These are phyloP conservation scores for Lagenorhynchus albirostris DNA, from an alignment of 2,113 vertebrate genomes.

Conservation along the genomic window DNA sequence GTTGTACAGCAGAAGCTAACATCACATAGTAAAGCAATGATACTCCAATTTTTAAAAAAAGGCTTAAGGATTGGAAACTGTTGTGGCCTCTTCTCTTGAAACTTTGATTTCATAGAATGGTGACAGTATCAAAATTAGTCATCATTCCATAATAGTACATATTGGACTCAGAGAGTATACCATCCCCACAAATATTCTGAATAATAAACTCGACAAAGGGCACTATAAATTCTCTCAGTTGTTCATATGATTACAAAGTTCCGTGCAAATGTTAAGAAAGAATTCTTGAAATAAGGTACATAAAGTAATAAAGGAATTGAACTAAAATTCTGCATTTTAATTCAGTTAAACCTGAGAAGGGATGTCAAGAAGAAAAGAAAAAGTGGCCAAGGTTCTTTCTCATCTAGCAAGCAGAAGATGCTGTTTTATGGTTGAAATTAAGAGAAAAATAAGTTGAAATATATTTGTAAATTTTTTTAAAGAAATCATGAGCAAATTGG, in stretches of 20 bases:
- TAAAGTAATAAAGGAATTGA: not conserved
- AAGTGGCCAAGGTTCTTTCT: not conserved
- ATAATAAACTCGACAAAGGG: slow-evolving; percentile 13
- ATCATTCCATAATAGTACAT: not conserved
- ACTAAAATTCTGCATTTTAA: slow-evolving; percentile 24
- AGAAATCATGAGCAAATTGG: not conserved
- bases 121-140: not conserved
- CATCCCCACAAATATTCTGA: not conserved
- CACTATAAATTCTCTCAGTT: not conserved
- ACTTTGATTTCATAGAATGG: not conserved
- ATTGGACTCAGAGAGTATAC: not conserved
- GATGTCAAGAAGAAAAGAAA: not conserved
- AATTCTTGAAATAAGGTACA: not conserved
- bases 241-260: not conserved
- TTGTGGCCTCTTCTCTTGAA: not conserved
- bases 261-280: not conserved
- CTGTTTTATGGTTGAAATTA: not conserved
- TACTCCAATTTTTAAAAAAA: too few relatives aligned
- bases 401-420: not conserved
- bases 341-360: not conserved
- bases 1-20: too few relatives aligned
- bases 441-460: not conserved
- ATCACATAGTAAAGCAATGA: too few relatives aligned
- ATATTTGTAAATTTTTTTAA: not conserved
- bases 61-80: not conserved